Base-by-base conservation (phyloP, 2,113 vertebrate genomes). In the Corythornis cristatus region DNA sequence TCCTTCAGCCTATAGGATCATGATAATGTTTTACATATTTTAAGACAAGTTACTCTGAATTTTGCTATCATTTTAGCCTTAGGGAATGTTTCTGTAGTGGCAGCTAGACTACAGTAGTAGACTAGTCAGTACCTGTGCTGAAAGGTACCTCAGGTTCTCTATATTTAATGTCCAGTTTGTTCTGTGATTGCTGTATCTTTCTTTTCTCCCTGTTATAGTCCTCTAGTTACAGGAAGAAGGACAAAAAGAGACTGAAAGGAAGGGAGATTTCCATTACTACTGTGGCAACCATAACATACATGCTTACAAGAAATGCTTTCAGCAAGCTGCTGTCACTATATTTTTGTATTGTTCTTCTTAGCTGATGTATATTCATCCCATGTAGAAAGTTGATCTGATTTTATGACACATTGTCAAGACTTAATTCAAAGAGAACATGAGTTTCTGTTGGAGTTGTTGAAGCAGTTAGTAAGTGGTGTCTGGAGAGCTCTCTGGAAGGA, bases 401-500 rank as follows among this genome's bases (percentile, higher is more conserved):
- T 50, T 68, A 26, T 42, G 29, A 31, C 77, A 48, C 0, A 0
- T 90, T 79, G 21, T 33, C 86, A 65, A 88, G 65, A 65, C 11
- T 61, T 57, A 28, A 40, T 73, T 77, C 26, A 46, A 72, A 83
- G 33, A 71, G 42, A 88, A 48, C 22, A 42, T 53, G 21, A 28
- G 8, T 81, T 75, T 75, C 35, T 68, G 18, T 42, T 74, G 51
- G 51, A 86, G 50, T 53, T 66, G 33, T 88, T 90, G 43, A 79
- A 81, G 35, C 43, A 43, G 65, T 75, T 90, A 60, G 9, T 31
- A 78, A 67, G 40, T 33, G 19, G 18, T 48, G 14, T 48, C 86
- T 82, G 43, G 17, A 64, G 77, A 79, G 57, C 89, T 95, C 89
- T 60, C 43, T 92, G 89, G 86, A 90, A 90, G 48, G 20, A 57